phyloP scores from a whole-genome alignment of 1,140 invertebrate genomes.

The Schlechtendalia chinensis region DNA sequence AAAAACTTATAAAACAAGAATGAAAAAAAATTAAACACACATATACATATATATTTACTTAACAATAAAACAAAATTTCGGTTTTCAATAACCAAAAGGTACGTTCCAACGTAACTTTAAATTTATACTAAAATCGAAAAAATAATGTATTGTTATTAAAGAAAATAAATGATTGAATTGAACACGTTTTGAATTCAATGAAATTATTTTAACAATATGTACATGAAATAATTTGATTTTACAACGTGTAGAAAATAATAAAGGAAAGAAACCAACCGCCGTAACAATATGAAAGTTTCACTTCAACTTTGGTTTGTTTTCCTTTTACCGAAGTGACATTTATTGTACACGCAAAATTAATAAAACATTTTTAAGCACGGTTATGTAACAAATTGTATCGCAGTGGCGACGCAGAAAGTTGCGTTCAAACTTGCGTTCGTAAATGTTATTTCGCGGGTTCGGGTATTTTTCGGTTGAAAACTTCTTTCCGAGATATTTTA shows the following conservation, averaged over 20 bases:
- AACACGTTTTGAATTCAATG: too few species aligned
- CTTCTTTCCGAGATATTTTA: conserved; percentile 1
- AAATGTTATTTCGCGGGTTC: neutral
- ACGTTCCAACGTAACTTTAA: too few species aligned
- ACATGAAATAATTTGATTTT: too few species aligned
- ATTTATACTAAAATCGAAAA: too few species aligned
- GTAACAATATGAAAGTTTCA: conserved; percentile 18
- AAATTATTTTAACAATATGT: too few species aligned
- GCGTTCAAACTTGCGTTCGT: neutral
- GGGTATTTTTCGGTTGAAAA: conserved; percentile 13
- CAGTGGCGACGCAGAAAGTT: conserved; percentile 2
- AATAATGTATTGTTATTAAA: too few species aligned
- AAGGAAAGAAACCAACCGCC: neutral
- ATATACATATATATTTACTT: too few species aligned
- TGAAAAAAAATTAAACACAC: too few species aligned
- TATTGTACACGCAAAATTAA: conserved; percentile 17
- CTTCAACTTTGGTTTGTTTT: conserved; percentile 8
- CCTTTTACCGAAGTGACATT: neutral
- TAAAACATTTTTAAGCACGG: conserved; percentile 18
- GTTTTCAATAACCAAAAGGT: too few species aligned
- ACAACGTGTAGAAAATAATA: neutral
- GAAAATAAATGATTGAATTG: too few species aligned
- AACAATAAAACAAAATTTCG: too few species aligned
- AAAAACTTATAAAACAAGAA: too few species aligned
- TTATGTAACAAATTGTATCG: conserved; percentile 11